These are phyloP conservation scores for Bradynema listronoti DNA, from an alignment of 1,140 invertebrate genomes.

Conservation along the genomic window DNA sequence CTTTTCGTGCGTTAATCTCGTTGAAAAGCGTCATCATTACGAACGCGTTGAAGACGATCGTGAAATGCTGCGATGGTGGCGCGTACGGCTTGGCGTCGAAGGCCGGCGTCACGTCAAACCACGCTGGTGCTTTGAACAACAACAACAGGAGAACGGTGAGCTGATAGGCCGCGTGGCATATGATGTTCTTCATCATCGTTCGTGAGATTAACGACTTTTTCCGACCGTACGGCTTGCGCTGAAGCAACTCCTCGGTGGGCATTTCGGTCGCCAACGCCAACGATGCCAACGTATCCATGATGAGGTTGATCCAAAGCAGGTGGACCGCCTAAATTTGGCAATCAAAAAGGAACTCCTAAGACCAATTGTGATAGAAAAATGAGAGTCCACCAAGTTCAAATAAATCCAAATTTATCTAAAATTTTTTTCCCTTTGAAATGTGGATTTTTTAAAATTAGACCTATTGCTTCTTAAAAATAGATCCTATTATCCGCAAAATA, in stretches of 20 bases:
- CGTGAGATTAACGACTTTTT: slow-evolving; percentile 95
- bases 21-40: slow-evolving; percentile 99
- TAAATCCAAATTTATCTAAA: too few species aligned
- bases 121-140: slow-evolving; percentile 75
- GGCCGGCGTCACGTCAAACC: slow-evolving; percentile 86
- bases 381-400: too few species aligned
- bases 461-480: too few species aligned
- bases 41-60: slow-evolving; percentile 98
- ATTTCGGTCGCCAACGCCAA: slow-evolving; percentile 94
- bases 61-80: slow-evolving; percentile 89
- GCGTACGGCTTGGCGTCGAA: slow-evolving; percentile 67
- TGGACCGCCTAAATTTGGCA: slow-evolving; percentile 77
- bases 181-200: slow-evolving; percentile 99
- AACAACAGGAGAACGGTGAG: slow-evolving; percentile 86
- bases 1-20: slow-evolving; percentile 98
- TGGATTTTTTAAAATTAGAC: too few species aligned
- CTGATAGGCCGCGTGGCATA: slow-evolving; percentile 93
- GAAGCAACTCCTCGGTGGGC: slow-evolving; percentile 85
- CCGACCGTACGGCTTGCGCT: slow-evolving; percentile 91
- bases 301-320: slow-evolving; percentile 98
- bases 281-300: slow-evolving; percentile 99
- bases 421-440: too few species aligned
- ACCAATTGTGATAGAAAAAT: too few species aligned
- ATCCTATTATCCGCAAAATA: too few species aligned
- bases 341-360: background rate